Evolutionary conservation across 2,797 vertebrate species (phyloP).

Genomic region (Cossypha dichroa): DNA sequence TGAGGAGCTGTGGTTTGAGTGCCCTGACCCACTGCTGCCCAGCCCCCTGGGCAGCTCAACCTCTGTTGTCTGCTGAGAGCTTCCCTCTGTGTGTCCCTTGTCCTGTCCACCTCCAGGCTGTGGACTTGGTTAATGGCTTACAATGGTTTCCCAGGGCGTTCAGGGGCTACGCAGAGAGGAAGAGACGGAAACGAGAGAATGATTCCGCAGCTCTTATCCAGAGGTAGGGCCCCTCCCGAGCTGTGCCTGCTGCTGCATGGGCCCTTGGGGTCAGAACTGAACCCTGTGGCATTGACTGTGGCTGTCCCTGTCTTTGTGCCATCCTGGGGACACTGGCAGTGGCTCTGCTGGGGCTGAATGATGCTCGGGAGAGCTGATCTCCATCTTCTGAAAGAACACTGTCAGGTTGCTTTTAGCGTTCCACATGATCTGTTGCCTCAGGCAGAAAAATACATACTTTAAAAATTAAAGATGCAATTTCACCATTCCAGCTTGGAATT

Average conservation of each 20-base stretch:
- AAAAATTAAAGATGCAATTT: background rate
- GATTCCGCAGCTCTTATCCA: constrained; percentile 90
- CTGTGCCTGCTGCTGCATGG: constrained; percentile 48
- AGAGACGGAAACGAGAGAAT: constrained; percentile 93
- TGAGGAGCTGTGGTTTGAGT: background rate
- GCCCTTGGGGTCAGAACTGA: background rate
- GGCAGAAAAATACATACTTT: background rate
- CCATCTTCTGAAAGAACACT: background rate
- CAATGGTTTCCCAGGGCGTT: constrained; percentile 92
- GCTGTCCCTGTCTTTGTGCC: constrained; percentile 62
- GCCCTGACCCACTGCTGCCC: background rate
- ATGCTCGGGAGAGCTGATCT: background rate
- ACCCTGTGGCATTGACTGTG: background rate
- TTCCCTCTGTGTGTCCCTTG: constrained; percentile 19
- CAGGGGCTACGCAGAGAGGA: constrained; percentile 95
- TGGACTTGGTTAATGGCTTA: constrained; percentile 76
- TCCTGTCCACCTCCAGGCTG: constrained; percentile 27
- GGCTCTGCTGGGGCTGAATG: background rate
- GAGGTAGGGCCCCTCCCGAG: constrained; percentile 86
- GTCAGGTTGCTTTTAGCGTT: background rate
- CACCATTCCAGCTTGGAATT: background rate
- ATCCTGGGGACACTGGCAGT: background rate
- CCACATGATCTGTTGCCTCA: background rate
- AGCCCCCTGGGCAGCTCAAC: background rate
- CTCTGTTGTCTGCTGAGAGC: background rate